A percentile compares a stretch with the other conserved stretches of the same genome.
These are phyloP conservation scores for Callitettix versicolor DNA, from an alignment of 1,140 invertebrate species.

Conservation along the genomic window DNA sequence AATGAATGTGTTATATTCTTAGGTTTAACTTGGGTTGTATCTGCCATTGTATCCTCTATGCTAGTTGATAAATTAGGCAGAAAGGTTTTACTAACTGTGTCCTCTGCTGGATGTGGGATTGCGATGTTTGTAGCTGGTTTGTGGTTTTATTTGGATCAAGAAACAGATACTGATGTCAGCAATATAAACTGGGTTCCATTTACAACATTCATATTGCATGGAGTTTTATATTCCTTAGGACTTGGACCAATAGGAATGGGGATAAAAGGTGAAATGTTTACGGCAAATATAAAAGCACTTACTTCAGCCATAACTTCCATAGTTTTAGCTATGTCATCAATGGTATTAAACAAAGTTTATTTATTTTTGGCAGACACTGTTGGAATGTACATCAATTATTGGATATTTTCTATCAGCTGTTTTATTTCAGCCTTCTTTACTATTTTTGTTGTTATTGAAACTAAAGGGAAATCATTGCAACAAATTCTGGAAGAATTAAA, in stretches of 20 bases:
- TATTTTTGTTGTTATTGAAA: conserved; percentile 59
- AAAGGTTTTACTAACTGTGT: conserved; percentile 14
- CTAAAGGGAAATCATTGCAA: conserved; percentile 67
- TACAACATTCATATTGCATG: conserved; percentile 25
- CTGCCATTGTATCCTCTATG: conserved; percentile 21
- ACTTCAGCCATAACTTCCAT: conserved; percentile 58
- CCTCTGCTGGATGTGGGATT: conserved; percentile 15
- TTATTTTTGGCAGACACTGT: conserved; percentile 39
- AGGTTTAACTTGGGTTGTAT: conserved; percentile 7
- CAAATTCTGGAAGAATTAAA: conserved; percentile 38
- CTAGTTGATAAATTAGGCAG: conserved; percentile 34
- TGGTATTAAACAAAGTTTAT: conserved; percentile 62
- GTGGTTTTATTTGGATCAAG: conserved; percentile 34
- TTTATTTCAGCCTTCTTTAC: conserved; percentile 51
- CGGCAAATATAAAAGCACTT: conserved; percentile 52
- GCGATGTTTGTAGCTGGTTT: conserved; percentile 34
- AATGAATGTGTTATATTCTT: conserved; percentile 15
- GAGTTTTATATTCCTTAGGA: conserved; percentile 30
- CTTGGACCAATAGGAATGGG: conserved; percentile 33
- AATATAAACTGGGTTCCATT: conserved; percentile 35
- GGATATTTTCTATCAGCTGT: conserved; percentile 60
- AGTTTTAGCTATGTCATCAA: conserved; percentile 58
- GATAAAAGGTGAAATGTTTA: conserved; percentile 40
- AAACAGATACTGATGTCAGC: conserved; percentile 18
- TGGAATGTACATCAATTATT: conserved; percentile 47